phyloP scores from a whole-genome alignment of 2,888 invertebrate species.

The Litoditis marina region DNA sequence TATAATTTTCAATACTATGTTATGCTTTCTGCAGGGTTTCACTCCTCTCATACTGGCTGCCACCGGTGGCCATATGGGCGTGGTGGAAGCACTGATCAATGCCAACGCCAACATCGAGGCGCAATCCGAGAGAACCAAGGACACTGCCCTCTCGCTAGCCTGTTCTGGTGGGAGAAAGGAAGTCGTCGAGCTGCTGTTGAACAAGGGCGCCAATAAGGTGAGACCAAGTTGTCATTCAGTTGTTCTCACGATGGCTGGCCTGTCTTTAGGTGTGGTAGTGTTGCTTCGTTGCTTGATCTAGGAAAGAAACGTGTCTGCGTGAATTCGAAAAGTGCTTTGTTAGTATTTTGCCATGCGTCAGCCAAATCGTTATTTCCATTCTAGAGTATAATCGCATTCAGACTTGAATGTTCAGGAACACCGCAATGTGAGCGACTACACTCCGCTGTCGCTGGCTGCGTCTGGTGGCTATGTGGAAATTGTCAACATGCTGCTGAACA shows the following conservation, averaged over 20 bases:
- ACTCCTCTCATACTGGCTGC: slow-evolving; percentile 94
- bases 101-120: slow-evolving; percentile 96
- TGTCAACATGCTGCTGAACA: slow-evolving; percentile 84
- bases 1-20: background rate
- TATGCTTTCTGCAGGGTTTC: slow-evolving; percentile 71
- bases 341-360: too few species aligned
- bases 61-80: slow-evolving; percentile 85
- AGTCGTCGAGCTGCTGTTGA: slow-evolving; percentile 84
- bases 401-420: slow-evolving; percentile 67
- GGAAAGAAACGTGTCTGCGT: too few species aligned
- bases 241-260: background rate
- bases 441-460: slow-evolving; percentile 94
- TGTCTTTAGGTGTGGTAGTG: background rate
- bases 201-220: slow-evolving; percentile 83
- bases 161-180: slow-evolving; percentile 96
- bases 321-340: too few species aligned
- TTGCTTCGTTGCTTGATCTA: too few species aligned
- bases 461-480: slow-evolving; percentile 96
- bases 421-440: slow-evolving; percentile 97
- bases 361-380: background rate
- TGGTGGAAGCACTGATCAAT: slow-evolving; percentile 87
- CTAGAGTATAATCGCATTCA: background rate
- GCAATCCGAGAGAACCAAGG: slow-evolving; percentile 96
- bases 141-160: slow-evolving; percentile 84
- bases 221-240: too few species aligned